Evolutionary conservation across 1,140 invertebrate species (phyloP).

Genomic region (Archivesica marissinica): DNA sequence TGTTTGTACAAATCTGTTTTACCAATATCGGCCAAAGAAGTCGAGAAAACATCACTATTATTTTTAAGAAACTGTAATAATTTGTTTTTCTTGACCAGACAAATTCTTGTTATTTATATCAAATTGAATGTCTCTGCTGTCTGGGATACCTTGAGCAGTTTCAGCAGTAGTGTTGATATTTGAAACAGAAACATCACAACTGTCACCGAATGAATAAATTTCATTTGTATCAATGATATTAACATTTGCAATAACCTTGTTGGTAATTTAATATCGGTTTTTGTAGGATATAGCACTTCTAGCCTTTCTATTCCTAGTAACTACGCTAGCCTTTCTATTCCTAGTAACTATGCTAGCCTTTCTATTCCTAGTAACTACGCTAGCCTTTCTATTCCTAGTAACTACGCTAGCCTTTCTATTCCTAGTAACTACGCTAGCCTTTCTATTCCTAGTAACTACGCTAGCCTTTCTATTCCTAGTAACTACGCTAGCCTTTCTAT

Average conservation of each 20-base stretch:
- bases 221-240: not conserved
- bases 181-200: not conserved
- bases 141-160: not conserved
- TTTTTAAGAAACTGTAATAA: slow-evolving; percentile 39
- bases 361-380: too few relatives aligned
- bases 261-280: not conserved
- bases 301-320: slow-evolving; percentile 28
- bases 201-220: not conserved
- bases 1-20: slow-evolving; percentile 58
- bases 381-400: too few relatives aligned
- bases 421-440: too few relatives aligned
- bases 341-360: too few relatives aligned
- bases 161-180: not conserved
- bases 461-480: too few relatives aligned
- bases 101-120: slow-evolving; percentile 46
- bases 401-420: too few relatives aligned
- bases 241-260: not conserved
- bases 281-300: slow-evolving; percentile 36
- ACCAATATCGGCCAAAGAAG: slow-evolving; percentile 52
- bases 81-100: slow-evolving; percentile 35
- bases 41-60: slow-evolving; percentile 57
- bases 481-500: too few relatives aligned
- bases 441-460: too few relatives aligned
- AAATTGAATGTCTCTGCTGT: not conserved
- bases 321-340: too few relatives aligned